A percentile compares a stretch with the other conserved stretches of the same genome.
Evolutionary conservation across 2,797 vertebrate genomes (phyloP).

Genomic region (Sylvilagus floridanus): DNA sequence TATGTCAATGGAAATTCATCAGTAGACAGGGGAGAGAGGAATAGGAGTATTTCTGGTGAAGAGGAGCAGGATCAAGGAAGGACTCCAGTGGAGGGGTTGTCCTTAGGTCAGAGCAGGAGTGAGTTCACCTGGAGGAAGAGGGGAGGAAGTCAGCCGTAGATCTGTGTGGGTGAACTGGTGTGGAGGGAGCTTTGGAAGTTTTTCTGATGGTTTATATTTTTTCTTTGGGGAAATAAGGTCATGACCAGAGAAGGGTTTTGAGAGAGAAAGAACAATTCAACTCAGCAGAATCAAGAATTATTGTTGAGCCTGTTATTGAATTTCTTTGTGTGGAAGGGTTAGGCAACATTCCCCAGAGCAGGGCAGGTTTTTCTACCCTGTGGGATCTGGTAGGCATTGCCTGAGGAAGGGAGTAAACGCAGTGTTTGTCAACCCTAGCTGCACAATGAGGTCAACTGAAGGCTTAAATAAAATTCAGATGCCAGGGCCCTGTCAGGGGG

Average conservation of each 20-base stretch:
- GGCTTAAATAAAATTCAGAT: not conserved
- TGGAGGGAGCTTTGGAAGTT: not conserved
- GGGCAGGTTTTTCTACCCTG: not conserved
- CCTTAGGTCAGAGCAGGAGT: not conserved
- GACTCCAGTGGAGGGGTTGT: not conserved
- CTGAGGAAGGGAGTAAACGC: not conserved
- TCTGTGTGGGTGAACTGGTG: not conserved
- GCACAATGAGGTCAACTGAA: not conserved
- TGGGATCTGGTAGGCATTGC: not conserved
- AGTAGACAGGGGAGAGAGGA: not conserved
- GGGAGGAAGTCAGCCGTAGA: not conserved
- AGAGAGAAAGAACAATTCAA: not conserved
- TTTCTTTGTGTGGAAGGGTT: not conserved
- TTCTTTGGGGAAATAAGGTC: not conserved
- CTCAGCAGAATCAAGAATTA: not conserved
- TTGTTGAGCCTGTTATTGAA: not conserved
- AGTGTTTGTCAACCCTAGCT: not conserved
- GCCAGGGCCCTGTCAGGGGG: not conserved
- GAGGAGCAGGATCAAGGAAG: not conserved
- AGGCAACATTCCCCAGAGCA: not conserved
- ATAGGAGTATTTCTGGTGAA: not conserved
- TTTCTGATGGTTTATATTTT: not conserved
- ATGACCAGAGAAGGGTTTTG: not conserved
- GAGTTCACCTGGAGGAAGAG: conserved; percentile 19
- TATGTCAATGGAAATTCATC: not conserved